Base-by-base conservation (phyloP, 2,113 vertebrate species). In the Cavia porcellus region DNA sequence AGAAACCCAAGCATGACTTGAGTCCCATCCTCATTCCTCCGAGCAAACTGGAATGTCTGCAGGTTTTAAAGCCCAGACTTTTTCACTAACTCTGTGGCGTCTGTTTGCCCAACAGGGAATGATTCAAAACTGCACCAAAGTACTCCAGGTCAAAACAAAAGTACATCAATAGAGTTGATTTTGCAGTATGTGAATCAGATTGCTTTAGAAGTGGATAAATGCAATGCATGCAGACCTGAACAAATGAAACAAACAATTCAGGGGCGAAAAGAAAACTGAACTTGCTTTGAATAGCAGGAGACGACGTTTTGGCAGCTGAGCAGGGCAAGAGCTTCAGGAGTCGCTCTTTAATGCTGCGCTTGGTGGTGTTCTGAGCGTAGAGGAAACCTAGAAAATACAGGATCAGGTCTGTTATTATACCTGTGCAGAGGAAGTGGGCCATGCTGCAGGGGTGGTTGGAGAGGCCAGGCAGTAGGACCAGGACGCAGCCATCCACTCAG, bases 231-330 rank as follows among this genome's bases (percentile, higher is more conserved):
- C 98, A 98, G 96, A 96, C 93, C 98, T 96, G 94, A 94, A 92
- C 70, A 97, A 96, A 95, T 75, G 97, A 97, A 95, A 66, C 80
- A 89, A 45, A 93, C 77, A 98, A 90, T 22, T 35, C 25, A 35
- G 25, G 72, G 77, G 57, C 50, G 10, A 81, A 86, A 72, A 98
- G 98, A 99, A 97, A 98, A 98, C 68, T 97, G 98, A 98, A 99
- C 99, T 99, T 99, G 99, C 99, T 99, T 99, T 99, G 99, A 98
- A 98, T 98, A 99, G 98, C 99, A 98, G 98, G 98, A 98, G 99
- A 99, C 93, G 99, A 98, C 89, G 99, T 99, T 99, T 99, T 99
- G 99, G 98, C 98, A 98, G 99, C 98, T 97, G 99, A 99, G 98
- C 99, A 99, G 97, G 99, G 99, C 95, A 99, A 99, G 98, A 99